These are phyloP conservation scores for Acromyrmex echinatior DNA, from an alignment of 1,140 invertebrate genomes.

Conservation along the genomic window DNA sequence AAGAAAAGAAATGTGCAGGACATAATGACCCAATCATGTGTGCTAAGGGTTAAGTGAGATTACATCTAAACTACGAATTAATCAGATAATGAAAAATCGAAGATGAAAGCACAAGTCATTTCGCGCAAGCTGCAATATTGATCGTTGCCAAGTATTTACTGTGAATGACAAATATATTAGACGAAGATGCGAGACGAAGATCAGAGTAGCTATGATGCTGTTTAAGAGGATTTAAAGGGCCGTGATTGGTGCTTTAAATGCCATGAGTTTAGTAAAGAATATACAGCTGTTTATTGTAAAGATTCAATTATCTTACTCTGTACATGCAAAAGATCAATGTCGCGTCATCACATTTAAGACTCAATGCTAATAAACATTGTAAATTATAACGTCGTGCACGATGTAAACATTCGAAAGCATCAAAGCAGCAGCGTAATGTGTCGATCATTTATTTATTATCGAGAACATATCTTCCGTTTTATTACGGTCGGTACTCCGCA, in stretches of 20 bases:
- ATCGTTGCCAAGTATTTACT: not conserved
- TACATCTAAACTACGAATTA: no score
- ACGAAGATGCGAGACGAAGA: not conserved
- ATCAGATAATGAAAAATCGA: not conserved
- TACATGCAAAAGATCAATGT: not conserved
- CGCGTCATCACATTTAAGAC: not conserved
- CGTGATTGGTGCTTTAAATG: not conserved
- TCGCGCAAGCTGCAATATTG: not conserved
- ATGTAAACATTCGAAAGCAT: not conserved
- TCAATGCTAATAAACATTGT: constrained; percentile 3
- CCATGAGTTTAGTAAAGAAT: not conserved
- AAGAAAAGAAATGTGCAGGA: no score
- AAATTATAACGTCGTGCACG: not conserved
- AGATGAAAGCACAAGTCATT: not conserved
- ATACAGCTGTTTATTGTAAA: not conserved
- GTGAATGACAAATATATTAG: not conserved
- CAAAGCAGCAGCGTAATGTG: not conserved
- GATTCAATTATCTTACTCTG: not conserved
- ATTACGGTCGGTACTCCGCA: not conserved
- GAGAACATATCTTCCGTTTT: not conserved
- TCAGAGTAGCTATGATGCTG: not conserved
- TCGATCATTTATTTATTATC: constrained; percentile 6
- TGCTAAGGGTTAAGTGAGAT: no score
- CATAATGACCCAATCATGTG: no score
- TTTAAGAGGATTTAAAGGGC: constrained; percentile 4